Conservation (phyloP, 2,888 invertebrate genomes). For the Chirona hameri region DNA sequence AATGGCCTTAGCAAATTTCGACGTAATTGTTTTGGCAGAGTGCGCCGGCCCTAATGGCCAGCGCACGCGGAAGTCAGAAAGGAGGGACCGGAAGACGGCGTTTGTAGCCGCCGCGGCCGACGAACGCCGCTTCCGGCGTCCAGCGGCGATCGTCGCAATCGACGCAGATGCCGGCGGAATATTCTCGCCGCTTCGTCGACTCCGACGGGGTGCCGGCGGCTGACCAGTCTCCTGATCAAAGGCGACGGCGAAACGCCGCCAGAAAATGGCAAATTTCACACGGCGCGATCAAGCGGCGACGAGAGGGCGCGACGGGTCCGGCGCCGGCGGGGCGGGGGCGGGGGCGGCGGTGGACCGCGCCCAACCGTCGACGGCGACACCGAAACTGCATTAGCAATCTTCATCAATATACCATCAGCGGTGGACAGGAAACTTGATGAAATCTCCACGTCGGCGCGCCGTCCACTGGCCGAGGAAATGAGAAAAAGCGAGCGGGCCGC, state of each 20-base stretch:
- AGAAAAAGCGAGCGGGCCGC: neutral
- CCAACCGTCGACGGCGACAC: neutral
- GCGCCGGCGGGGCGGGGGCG: neutral
- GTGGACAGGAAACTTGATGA: conserved; percentile 28
- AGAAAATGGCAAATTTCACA: conserved; percentile 28
- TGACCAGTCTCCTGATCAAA: neutral
- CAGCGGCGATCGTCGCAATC: conserved; percentile 1
- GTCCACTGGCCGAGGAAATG: conserved; percentile 1
- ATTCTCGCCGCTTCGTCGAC: neutral
- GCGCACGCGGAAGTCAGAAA: neutral
- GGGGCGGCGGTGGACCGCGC: neutral
- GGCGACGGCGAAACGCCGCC: neutral
- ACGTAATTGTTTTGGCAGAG: conserved; percentile 27
- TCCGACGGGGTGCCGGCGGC: neutral
- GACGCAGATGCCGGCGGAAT: neutral
- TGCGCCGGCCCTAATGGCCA: neutral
- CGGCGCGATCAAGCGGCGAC: neutral
- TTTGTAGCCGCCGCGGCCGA: neutral
- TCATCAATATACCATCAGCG: conserved; percentile 25
- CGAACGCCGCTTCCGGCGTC: neutral
- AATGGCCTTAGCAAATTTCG: conserved; percentile 28
- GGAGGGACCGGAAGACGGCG: neutral
- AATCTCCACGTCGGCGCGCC: conserved; percentile 3
- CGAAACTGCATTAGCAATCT: conserved; percentile 27
- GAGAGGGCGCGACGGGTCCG: neutral